Evolutionary conservation across 2,113 vertebrate genomes (phyloP).

Genomic region (Pygoscelis adeliae): DNA sequence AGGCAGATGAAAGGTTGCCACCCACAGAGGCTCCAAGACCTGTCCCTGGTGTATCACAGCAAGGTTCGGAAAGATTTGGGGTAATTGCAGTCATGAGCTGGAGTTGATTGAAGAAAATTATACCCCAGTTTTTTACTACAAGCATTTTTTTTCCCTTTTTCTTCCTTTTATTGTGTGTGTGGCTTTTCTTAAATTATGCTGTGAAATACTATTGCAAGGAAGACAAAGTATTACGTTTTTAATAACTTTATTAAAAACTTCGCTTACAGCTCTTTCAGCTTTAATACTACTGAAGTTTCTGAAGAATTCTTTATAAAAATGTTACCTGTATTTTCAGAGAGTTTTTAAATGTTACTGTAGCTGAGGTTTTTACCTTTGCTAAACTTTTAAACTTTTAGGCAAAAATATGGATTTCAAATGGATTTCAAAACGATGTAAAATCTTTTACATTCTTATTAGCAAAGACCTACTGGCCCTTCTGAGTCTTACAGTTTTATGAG

Average conservation of each 20-base stretch:
- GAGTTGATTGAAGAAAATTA: conserved; percentile 97
- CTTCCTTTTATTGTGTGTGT: conserved; percentile 25
- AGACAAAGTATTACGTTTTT: conserved; percentile 23
- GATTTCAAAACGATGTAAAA: not conserved
- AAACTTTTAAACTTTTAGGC: not conserved
- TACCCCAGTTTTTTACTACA: conserved; percentile 77
- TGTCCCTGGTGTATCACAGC: conserved; percentile 77
- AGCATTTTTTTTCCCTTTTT: conserved; percentile 26
- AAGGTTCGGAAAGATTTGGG: conserved; percentile 82
- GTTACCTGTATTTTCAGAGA: not conserved
- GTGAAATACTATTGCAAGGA: conserved; percentile 56
- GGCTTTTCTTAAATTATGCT: conserved; percentile 67
- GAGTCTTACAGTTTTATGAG: not conserved
- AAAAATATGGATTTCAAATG: not conserved
- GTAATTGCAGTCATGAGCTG: conserved; percentile 93
- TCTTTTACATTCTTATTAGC: not conserved
- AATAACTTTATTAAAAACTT: conserved; percentile 50
- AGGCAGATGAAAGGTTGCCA: conserved; percentile 82
- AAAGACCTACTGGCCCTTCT: not conserved
- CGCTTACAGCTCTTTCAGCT: not conserved
- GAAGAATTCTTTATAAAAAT: not conserved
- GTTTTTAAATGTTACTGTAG: not conserved
- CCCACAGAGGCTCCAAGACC: conserved; percentile 79
- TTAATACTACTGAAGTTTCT: not conserved
- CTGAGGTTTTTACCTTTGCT: not conserved